Conservation (phyloP, 2,797 vertebrate genomes). For the Xiphorhynchus erythropygius region DNA sequence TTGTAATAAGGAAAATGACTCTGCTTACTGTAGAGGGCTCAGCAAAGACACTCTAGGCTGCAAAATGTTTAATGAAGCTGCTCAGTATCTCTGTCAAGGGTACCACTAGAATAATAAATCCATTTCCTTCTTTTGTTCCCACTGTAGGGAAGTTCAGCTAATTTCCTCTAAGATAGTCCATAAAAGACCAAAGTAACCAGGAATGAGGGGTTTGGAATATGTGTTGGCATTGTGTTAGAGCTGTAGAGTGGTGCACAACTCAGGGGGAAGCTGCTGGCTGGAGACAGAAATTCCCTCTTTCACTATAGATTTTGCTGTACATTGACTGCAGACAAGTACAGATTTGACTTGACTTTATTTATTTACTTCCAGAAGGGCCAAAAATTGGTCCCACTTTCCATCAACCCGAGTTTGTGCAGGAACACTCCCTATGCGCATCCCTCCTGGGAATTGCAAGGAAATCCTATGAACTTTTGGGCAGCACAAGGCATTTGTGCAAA, state of each 20-base stretch:
- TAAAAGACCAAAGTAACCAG: not conserved
- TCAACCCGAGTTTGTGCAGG: not conserved
- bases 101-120: not conserved
- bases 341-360: not conserved
- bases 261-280: not conserved
- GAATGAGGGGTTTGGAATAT: not conserved
- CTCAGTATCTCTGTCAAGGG: not conserved
- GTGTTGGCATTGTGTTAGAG: not conserved
- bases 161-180: not conserved
- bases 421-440: not conserved
- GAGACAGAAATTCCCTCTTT: not conserved
- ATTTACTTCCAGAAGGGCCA: not conserved
- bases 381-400: not conserved
- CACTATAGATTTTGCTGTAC: not conserved
- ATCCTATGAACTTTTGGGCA: not conserved
- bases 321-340: not conserved
- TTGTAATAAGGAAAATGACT: not conserved
- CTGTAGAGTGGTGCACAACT: not conserved
- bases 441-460: not conserved
- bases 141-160: not conserved
- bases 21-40: not conserved
- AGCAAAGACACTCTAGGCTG: not conserved
- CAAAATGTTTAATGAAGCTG: constrained; percentile 25
- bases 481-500: not conserved
- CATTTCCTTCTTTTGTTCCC: not conserved